A percentile compares a stretch with the other conserved stretches of the same genome.
Evolutionary conservation across 2,113 vertebrate species (phyloP).

Genomic region (Ammospiza nelsoni): DNA sequence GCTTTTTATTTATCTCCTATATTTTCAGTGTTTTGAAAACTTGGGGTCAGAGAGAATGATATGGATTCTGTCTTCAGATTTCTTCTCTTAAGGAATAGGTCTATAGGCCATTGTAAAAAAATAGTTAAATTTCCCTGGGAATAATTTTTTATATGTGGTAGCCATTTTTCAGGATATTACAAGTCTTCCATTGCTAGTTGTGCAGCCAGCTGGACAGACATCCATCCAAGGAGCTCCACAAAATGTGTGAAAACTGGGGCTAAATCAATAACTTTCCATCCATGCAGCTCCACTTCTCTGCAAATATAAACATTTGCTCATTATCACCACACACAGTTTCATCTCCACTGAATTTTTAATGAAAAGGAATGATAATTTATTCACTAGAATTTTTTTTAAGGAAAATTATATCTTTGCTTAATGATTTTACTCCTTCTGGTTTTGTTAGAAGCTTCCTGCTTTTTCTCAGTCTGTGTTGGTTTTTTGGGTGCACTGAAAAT

Average conservation of each 20-base stretch:
- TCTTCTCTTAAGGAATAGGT: not conserved
- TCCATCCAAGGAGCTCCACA: conserved; percentile 1
- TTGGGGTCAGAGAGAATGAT: not conserved
- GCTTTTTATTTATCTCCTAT: not conserved
- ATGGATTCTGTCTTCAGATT: not conserved
- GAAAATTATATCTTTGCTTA: conserved; percentile 46
- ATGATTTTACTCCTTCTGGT: conserved; percentile 55
- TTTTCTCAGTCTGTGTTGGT: not conserved
- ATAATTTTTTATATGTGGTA: not conserved
- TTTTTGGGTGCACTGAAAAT: not conserved
- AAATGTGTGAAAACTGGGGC: conserved; percentile 40
- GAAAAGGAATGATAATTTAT: conserved; percentile 70
- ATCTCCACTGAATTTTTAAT: conserved; percentile 78
- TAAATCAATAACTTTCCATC: conserved; percentile 68
- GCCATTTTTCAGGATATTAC: not conserved
- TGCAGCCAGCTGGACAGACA: conserved; percentile 52
- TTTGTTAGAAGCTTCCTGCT: not conserved
- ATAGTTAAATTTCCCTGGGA: not conserved
- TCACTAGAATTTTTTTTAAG: conserved; percentile 39
- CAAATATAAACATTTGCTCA: conserved; percentile 77
- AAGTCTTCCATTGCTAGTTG: not conserved
- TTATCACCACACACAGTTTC: conserved; percentile 74
- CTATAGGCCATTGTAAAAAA: not conserved
- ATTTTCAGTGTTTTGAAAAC: not conserved
- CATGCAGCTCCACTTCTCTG: conserved; percentile 63